Evolutionary conservation across 2,888 invertebrate species (phyloP), one percentile per base, ranked within the genome.

Genomic region (Idaea dimidiata): DNA sequence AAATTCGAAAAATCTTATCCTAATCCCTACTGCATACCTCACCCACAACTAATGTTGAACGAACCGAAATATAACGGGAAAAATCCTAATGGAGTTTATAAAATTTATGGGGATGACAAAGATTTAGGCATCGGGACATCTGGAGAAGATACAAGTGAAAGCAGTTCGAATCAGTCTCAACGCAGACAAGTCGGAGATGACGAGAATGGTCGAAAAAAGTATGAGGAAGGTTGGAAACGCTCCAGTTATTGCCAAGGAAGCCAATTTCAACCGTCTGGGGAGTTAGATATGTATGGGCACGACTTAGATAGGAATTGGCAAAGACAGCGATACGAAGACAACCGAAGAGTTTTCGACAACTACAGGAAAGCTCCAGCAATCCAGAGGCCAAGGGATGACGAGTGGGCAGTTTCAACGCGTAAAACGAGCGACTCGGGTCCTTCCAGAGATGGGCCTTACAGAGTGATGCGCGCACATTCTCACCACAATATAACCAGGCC

Each of bases 51-150:
- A 71, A 94, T 94, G 16, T 72, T 95, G 33, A 95, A 94, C 69
- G 94, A 93, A 66, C 88, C 89, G 73, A 87, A 88, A 66, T 93
- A 83, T 67, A 93, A 93, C 64, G 94, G 94, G 43, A 94, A 94
- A 76, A 90, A 86, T 58, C 93, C 94, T 0, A 91, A 91, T 65
- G 91, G 94, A 2, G 89, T 94, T 54, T 94, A 94, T 66, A 94
- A 94, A 78, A 94, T 93, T 18, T 95, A 94, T 67, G 94, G 94
- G 0, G 94, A 95, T 65, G 95, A 95, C 55, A 96, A 96, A 84
- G 97, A 97, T 82, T 88, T 96, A 61, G 97, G 97, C 0, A 91
- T 97, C 59, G 97, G 97, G 31, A 97, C 97, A 0, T 97, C 97
- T 0, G 96, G 96, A 16, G 97, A 97, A 79, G 97, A 97, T 74